Percentiles rank a stretch among this genome's conserved stretches.
phyloP scores from a whole-genome alignment of 2,797 vertebrate species.

The Malacoctenus gilli region DNA sequence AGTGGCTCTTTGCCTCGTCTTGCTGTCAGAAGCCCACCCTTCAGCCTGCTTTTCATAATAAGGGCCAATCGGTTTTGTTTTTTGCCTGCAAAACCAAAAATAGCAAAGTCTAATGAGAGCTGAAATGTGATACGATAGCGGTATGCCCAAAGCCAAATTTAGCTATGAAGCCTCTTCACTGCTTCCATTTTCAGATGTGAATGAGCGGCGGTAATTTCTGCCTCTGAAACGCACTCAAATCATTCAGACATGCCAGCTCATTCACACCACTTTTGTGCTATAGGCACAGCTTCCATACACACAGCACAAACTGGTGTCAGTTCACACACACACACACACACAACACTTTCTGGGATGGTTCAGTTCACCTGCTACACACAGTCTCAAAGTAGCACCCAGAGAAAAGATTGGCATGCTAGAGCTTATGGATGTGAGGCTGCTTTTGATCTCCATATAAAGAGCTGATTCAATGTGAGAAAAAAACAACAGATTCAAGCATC shows the following conservation, averaged over 20 bases:
- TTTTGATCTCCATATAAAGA: no score
- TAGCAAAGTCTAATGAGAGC: constrained; percentile 60
- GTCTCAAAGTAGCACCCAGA: no score
- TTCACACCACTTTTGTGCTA: not conserved
- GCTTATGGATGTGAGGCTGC: no score
- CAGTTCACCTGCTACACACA: no score
- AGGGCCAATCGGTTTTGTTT: constrained; percentile 46
- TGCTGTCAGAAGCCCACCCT: constrained; percentile 10
- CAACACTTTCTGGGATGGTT: no score
- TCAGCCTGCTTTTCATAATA: constrained; percentile 31
- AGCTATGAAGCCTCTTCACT: constrained; percentile 46
- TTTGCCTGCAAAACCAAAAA: constrained; percentile 70
- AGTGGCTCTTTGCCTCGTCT: constrained; percentile 1
- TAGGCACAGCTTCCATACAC: not conserved
- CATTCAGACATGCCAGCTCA: not conserved
- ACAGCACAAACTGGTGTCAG: not conserved
- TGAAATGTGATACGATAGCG: constrained; percentile 60
- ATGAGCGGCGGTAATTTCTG: constrained; percentile 30
- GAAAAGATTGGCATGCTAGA: no score
- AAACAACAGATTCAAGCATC: no score
- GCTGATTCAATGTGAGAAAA: no score
- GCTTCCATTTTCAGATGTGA: constrained; percentile 56
- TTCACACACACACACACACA: no score
- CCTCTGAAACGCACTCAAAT: constrained; percentile 22
- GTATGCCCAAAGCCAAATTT: constrained; percentile 57